Evolutionary conservation across 2,797 vertebrate species (phyloP).

Genomic region (Heterohyrax brucei): DNA sequence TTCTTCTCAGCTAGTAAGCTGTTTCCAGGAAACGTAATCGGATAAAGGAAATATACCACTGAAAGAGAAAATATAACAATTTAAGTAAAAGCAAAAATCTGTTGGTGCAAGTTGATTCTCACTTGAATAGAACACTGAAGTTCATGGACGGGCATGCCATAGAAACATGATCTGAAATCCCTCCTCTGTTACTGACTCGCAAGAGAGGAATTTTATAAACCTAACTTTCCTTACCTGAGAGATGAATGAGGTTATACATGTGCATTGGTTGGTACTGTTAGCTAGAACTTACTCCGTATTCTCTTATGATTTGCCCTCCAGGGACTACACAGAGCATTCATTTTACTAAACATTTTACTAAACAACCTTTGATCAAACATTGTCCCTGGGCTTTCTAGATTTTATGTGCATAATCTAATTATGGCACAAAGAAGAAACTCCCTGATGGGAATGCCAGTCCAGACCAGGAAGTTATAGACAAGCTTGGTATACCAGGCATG

Average conservation of each 20-base stretch:
- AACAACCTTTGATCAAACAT: neutral
- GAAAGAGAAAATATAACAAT: neutral
- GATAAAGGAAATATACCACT: neutral
- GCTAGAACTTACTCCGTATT: neutral
- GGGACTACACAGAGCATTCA: neutral
- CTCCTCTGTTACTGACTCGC: neutral
- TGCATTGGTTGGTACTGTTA: no score
- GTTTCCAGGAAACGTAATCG: neutral
- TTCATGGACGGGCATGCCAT: no score
- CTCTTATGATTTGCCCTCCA: neutral
- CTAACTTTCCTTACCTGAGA: neutral
- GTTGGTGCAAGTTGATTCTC: no score
- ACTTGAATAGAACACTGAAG: neutral
- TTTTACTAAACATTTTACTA: neutral
- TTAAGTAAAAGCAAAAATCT: neutral
- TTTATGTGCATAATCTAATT: neutral
- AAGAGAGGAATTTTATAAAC: neutral
- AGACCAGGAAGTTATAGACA: neutral
- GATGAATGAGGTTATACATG: neutral
- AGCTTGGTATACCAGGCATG: neutral
- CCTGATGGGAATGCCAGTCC: neutral
- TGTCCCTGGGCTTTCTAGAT: neutral
- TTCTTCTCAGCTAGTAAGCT: neutral
- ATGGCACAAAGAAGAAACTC: neutral
- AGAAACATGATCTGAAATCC: neutral